A percentile compares a stretch with the other conserved stretches of the same genome.
Conservation (phyloP, 2,888 invertebrate genomes). For the Melangyna quadrimaculata region DNA sequence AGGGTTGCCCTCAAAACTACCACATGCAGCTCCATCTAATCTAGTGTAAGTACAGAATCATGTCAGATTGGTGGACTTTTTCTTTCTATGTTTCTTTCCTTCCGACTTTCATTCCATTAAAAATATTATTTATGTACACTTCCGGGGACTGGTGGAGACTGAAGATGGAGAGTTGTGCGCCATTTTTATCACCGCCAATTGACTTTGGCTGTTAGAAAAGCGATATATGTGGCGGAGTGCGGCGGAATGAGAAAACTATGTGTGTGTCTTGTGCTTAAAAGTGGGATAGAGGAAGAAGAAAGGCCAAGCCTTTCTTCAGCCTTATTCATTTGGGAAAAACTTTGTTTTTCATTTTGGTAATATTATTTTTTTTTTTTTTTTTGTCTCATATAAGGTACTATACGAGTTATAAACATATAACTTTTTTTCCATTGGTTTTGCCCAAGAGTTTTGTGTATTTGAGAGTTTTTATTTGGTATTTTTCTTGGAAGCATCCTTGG, state of each 20-base stretch:
- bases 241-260: neutral
- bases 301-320: constrained; percentile 9
- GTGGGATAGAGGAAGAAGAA: neutral
- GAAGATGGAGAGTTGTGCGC: constrained; percentile 36
- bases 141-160: constrained; percentile 39
- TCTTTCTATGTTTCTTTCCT: neutral
- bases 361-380: constrained; percentile 16
- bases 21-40: constrained; percentile 69
- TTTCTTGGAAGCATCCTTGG: constrained; percentile 36
- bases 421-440: neutral
- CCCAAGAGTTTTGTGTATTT: constrained; percentile 48
- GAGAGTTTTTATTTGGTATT: constrained; percentile 14
- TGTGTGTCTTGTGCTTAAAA: neutral
- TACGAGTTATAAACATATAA: neutral
- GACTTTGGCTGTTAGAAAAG: constrained; percentile 49
- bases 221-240: constrained; percentile 29
- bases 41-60: constrained; percentile 71
- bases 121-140: constrained; percentile 71
- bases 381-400: neutral
- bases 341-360: constrained; percentile 65
- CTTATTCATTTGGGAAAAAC: constrained; percentile 51
- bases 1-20: constrained; percentile 34
- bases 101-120: constrained; percentile 64
- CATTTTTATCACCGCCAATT: constrained; percentile 67
- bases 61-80: constrained; percentile 66